Percentiles rank a stretch among this genome's conserved stretches.
Evolutionary conservation across 2,797 vertebrate species (phyloP).

Genomic region (Cetoscarus ocellatus): DNA sequence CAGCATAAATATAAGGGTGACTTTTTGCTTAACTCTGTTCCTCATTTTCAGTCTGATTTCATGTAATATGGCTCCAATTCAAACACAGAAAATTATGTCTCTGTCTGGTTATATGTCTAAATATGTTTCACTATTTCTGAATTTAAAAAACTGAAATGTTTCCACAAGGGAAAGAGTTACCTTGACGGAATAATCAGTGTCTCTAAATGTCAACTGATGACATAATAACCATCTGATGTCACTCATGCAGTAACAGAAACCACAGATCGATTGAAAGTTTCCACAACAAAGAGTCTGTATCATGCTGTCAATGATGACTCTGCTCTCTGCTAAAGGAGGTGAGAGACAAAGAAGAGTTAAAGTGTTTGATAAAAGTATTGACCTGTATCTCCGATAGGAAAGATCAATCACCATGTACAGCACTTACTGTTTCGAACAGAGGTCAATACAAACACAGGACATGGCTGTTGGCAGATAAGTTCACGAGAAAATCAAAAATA

Average conservation of each 20-base stretch:
- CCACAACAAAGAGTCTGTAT: neutral
- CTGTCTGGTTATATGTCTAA: no score
- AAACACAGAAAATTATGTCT: no score
- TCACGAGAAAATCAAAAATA: neutral
- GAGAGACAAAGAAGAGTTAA: neutral
- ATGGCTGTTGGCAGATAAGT: neutral
- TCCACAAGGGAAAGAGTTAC: no score
- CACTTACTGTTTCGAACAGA: neutral
- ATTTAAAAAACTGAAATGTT: no score
- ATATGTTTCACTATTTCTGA: no score
- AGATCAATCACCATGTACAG: slow-evolving; percentile 23
- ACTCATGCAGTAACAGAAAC: slow-evolving; percentile 15
- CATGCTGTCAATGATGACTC: neutral
- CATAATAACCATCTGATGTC: slow-evolving; percentile 1
- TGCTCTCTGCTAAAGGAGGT: neutral
- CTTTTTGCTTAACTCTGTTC: no score
- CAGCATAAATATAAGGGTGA: no score
- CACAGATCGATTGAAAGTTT: slow-evolving; percentile 27
- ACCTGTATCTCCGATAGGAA: slow-evolving; percentile 7
- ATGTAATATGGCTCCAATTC: no score
- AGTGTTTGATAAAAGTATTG: neutral
- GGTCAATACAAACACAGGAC: no score
- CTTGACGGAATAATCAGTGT: neutral
- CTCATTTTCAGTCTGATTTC: no score
- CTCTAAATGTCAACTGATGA: neutral